Base-by-base conservation (phyloP, 2,797 vertebrate genomes). In the Typhlichthys eigenmanni region DNA sequence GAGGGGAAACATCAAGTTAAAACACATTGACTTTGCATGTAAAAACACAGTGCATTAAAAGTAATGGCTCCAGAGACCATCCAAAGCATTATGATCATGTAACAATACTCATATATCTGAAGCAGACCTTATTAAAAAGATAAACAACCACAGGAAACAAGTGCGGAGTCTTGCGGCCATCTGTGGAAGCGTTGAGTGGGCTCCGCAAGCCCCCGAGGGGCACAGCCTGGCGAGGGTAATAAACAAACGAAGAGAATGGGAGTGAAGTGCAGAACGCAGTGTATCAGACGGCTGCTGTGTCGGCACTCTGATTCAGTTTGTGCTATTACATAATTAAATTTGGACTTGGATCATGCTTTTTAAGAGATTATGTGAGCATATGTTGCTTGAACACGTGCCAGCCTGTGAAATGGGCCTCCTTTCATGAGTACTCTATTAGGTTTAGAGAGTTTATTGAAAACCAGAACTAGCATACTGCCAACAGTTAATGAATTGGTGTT, bases 341-440 rank as follows among this genome's bases (percentile, higher is more conserved):
- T 95, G 92, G 94, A 92, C 93, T 94, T 91, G 94, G 94, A 94
- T 94, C 89, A 89, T 79, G 89, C 91, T 73, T 97, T 96, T 96
- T 95, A 96, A 95, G 94, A 96, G 95, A 97, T 98, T 96, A 97
- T 94, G 94, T 90, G 94, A 93, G 94, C 95, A 95, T 95, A 95
- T 96, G 95, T 93, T 94, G 91, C 93, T 95, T 96, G 96, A 96
- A 95, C 88, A 87, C 70, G 85, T 85, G 95, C 95, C 95, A 96
- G 82, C 87, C 91, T 92, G 85, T 92, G 89, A 90, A 93, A 93
- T 75, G 86, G 75, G 82, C 76, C 64, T 84, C 82, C 92, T 93
- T 91, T 91, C 87, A 87, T 86, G 75, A 89, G 92, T 88, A 89
- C 90, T 88, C 89, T 93, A 84, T 92, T 92, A 84, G 81, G 79